Evolutionary conservation across 2,797 vertebrate genomes (phyloP).

Genomic region (Antrozous pallidus): DNA sequence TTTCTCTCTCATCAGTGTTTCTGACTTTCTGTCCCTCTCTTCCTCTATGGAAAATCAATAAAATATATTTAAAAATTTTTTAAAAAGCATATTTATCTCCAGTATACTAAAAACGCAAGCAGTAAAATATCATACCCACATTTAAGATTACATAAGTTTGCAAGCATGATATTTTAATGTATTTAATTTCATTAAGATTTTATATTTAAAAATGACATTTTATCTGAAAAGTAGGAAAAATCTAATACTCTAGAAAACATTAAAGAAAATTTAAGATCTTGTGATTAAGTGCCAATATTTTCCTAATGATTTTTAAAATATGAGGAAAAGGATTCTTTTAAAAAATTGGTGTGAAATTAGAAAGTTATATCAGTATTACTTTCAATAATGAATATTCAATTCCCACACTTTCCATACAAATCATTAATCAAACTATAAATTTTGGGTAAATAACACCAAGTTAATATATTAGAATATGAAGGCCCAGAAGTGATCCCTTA

Average conservation of each 20-base stretch:
- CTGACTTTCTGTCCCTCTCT: too few relatives aligned
- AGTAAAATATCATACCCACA: neutral
- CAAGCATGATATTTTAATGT: neutral
- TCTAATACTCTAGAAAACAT: neutral
- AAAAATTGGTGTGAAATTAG: neutral
- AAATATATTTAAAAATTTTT: too few relatives aligned
- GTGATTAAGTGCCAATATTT: neutral
- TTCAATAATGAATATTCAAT: neutral
- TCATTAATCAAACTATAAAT: neutral
- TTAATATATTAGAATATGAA: neutral
- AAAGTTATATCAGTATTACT: neutral
- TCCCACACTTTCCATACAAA: neutral
- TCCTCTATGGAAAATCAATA: too few relatives aligned
- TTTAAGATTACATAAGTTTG: neutral
- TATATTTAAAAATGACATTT: neutral
- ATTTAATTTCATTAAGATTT: slow-evolving; percentile 1
- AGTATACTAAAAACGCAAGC: neutral
- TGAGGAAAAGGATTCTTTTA: neutral
- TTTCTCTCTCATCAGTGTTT: too few relatives aligned
- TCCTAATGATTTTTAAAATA: slow-evolving; percentile 24
- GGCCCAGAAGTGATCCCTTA: neutral
- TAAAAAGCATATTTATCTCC: neutral
- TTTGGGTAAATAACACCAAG: slow-evolving; percentile 10
- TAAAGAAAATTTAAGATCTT: neutral
- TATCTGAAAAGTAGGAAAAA: neutral